Conservation (phyloP, 2,113 vertebrate genomes). For the Amazona vittata region DNA sequence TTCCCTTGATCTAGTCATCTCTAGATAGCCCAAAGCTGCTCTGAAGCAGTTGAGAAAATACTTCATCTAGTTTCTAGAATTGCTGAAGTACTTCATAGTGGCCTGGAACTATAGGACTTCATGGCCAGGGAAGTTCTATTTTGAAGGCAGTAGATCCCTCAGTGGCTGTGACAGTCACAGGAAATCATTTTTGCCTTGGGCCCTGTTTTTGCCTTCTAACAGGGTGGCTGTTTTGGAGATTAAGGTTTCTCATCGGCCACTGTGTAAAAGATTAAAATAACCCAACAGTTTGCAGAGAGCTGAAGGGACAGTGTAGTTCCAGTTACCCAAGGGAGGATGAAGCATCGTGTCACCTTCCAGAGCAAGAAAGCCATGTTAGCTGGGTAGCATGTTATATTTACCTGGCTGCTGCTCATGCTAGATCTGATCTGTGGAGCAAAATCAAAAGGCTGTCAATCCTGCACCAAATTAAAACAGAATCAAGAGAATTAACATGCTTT, state of each 20-base stretch:
- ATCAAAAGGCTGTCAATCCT: slow-evolving; percentile 25
- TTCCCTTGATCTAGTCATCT: neutral
- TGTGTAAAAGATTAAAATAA: neutral
- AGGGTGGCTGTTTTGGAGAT: neutral
- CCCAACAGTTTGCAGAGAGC: neutral
- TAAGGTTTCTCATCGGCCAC: neutral
- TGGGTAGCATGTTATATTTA: neutral
- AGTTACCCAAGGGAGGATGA: neutral
- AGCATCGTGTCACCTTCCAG: neutral
- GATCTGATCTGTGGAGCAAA: neutral
- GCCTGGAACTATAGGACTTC: neutral
- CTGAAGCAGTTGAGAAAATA: neutral
- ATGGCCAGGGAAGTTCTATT: neutral
- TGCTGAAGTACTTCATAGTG: neutral
- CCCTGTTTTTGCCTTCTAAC: neutral
- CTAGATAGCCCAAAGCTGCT: neutral
- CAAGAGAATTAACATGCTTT: slow-evolving; percentile 34
- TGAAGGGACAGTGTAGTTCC: neutral
- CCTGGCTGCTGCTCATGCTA: neutral
- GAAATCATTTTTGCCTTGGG: neutral
- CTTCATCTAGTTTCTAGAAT: neutral
- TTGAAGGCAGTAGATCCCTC: neutral
- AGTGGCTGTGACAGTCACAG: neutral
- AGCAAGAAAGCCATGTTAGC: neutral
- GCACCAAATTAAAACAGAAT: slow-evolving; percentile 64